These are phyloP conservation scores for Tipula vernalis DNA, from an alignment of 2,888 invertebrate species.

Conservation along the genomic window DNA sequence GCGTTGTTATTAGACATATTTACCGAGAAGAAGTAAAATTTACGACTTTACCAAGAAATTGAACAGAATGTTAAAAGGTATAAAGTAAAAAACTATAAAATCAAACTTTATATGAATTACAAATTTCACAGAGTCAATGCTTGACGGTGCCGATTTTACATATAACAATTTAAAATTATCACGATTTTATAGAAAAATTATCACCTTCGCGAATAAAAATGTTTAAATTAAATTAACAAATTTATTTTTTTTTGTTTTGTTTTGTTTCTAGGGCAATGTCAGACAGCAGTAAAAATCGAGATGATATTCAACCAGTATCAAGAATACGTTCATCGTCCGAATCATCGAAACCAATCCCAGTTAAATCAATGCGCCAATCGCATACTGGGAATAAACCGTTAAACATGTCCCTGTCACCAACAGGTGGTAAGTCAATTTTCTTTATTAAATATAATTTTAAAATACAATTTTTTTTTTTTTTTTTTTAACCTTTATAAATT, in stretches of 20 bases:
- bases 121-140: not conserved
- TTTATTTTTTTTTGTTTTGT: not conserved
- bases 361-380: slow-evolving; percentile 45
- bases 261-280: slow-evolving; percentile 49
- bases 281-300: slow-evolving; percentile 42
- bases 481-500: not conserved
- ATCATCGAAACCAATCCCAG: slow-evolving; percentile 49
- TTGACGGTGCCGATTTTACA: too few species aligned
- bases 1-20: not conserved
- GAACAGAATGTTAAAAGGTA: not conserved
- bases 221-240: not conserved
- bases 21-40: not conserved
- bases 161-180: not conserved
- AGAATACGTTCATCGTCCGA: slow-evolving; percentile 59
- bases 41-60: not conserved
- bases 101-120: not conserved
- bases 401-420: slow-evolving; percentile 28
- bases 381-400: slow-evolving; percentile 39
- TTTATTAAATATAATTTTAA: not conserved
- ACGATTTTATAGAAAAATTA: not conserved
- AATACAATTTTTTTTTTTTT: not conserved
- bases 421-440: slow-evolving; percentile 34
- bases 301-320: slow-evolving; percentile 48
- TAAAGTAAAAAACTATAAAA: not conserved
- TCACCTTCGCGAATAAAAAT: not conserved